These are phyloP conservation scores for Chaetogeoica ovagalla DNA, from an alignment of 2,888 invertebrate genomes.

Conservation along the genomic window DNA sequence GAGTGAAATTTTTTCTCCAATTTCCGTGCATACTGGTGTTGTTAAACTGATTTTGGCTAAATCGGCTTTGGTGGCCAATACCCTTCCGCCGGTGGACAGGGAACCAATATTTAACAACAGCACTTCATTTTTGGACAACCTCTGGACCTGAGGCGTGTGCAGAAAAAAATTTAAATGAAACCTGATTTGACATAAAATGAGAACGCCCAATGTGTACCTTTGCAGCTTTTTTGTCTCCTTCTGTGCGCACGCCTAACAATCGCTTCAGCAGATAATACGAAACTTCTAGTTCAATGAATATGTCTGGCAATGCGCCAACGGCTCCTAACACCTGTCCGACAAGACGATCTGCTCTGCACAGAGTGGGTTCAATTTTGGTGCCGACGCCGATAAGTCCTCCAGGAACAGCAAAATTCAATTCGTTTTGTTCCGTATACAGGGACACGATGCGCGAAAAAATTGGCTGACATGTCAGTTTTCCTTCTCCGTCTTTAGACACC, in stretches of 20 bases:
- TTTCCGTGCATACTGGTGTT: conserved; percentile 97
- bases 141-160: conserved; percentile 65
- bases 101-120: conserved; percentile 98
- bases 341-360: conserved; percentile 96
- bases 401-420: conserved; percentile 96
- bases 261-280: conserved; percentile 95
- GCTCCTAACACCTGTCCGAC: conserved; percentile 97
- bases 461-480: conserved; percentile 92
- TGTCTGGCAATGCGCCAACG: conserved; percentile 93
- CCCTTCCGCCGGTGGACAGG: conserved; percentile 94
- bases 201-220: conserved; percentile 66
- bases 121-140: conserved; percentile 68
- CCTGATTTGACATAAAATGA: not conserved
- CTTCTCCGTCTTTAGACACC: conserved; percentile 94
- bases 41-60: conserved; percentile 96
- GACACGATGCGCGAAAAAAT: conserved; percentile 97
- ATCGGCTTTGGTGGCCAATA: conserved; percentile 92
- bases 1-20: conserved; percentile 98
- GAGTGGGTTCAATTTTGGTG: conserved; percentile 97
- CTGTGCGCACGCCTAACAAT: conserved; percentile 94
- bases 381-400: conserved; percentile 99
- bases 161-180: too few relatives aligned
- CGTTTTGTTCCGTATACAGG: conserved; percentile 96
- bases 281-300: conserved; percentile 97
- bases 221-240: conserved; percentile 98